Percentiles rank a stretch among this genome's conserved stretches.
phyloP scores from a whole-genome alignment of 1,140 invertebrate species.

The Coenobita brevimanus region DNA sequence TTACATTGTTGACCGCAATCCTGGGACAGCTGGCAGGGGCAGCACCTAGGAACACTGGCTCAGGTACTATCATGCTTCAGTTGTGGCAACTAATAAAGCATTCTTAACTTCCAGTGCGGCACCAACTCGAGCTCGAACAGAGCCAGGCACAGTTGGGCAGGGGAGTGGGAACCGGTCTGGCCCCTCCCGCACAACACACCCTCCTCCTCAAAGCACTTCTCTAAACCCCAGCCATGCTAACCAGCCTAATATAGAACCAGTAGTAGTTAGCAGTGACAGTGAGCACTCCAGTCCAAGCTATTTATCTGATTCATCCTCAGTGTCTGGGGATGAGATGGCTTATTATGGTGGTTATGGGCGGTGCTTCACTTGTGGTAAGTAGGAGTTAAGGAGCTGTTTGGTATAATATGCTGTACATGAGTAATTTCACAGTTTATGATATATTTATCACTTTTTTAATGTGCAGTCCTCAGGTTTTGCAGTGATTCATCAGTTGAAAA shows the following conservation, averaged over 20 bases:
- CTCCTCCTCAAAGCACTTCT: no score
- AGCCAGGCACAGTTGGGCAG: background rate
- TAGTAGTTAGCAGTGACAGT: conserved; percentile 13
- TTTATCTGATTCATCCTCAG: conserved; percentile 44
- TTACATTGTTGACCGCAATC: no score
- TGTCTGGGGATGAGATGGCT: conserved; percentile 48
- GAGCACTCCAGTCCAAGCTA: background rate
- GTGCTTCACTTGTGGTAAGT: conserved; percentile 64
- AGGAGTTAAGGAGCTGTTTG: background rate
- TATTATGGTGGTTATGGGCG: conserved; percentile 66
- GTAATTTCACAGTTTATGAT: no score
- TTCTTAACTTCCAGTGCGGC: conserved; percentile 34
- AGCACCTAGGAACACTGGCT: background rate
- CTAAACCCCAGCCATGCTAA: background rate
- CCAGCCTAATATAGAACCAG: background rate
- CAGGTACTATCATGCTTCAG: background rate
- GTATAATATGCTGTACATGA: no score
- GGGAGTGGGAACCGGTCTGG: no score
- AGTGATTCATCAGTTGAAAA: no score
- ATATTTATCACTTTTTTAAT: no score
- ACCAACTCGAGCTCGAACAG: conserved; percentile 1
- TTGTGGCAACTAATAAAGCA: conserved; percentile 13
- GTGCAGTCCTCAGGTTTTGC: no score
- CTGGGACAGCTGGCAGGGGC: no score
- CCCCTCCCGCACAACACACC: no score